phyloP scores from a whole-genome alignment of 2,113 vertebrate genomes.

The Hemicordylus capensis region DNA sequence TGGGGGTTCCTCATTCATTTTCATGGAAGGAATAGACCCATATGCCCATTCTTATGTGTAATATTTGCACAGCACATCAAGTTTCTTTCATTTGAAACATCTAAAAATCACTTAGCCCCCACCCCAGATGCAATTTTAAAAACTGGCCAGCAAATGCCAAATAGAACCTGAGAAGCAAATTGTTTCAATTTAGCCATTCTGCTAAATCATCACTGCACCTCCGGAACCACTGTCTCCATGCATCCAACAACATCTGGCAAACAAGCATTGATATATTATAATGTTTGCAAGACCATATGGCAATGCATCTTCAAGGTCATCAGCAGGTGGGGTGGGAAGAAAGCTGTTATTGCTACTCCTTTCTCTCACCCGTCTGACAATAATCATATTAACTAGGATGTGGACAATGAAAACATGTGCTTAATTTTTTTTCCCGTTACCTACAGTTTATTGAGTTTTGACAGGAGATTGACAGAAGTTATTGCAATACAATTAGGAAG shows the following conservation, averaged over 20 bases:
- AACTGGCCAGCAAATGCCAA: not conserved
- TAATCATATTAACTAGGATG: not conserved
- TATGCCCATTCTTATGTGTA: not conserved
- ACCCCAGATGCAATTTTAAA: not conserved
- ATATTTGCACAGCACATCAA: not conserved
- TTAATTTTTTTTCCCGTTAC: constrained; percentile 26
- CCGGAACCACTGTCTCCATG: constrained; percentile 61
- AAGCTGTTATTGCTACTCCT: constrained; percentile 47
- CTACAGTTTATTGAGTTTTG: not conserved
- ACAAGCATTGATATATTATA: constrained; percentile 76
- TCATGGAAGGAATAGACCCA: not conserved
- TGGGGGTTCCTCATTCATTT: not conserved
- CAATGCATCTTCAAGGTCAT: constrained; percentile 74
- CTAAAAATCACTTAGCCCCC: not conserved
- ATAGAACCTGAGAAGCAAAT: not conserved
- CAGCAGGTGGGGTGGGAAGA: constrained; percentile 69
- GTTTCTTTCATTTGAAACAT: not conserved
- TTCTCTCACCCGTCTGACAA: constrained; percentile 22
- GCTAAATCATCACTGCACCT: constrained; percentile 66
- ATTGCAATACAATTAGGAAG: not conserved
- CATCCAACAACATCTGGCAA: constrained; percentile 78
- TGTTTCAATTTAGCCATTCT: constrained; percentile 66
- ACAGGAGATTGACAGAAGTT: not conserved
- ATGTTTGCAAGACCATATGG: constrained; percentile 76
- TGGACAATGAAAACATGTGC: not conserved